Percentiles rank a stretch among this genome's conserved stretches.
Evolutionary conservation across 2,113 vertebrate species (phyloP).

Genomic region (Isichthys henryi): DNA sequence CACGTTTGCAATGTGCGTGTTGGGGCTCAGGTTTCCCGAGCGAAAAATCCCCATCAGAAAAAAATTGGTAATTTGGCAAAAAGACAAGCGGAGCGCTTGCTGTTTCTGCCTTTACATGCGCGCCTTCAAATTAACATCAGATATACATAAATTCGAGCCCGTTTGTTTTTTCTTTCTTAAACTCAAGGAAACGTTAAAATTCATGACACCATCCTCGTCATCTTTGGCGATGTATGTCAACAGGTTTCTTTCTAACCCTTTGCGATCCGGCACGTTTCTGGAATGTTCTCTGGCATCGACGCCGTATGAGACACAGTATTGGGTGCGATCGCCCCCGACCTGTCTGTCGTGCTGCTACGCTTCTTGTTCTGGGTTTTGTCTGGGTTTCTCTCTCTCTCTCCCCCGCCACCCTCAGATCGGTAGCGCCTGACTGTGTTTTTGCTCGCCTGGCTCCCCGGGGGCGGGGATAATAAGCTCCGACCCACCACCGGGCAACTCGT

Average conservation of each 20-base stretch:
- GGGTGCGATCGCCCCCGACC: neutral
- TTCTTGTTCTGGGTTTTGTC: slow-evolving; percentile 33
- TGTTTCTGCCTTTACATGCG: neutral
- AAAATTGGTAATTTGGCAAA: neutral
- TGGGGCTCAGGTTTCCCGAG: neutral
- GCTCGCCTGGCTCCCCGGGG: slow-evolving; percentile 27
- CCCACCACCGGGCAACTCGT: slow-evolving; percentile 33
- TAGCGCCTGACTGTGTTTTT: slow-evolving; percentile 17
- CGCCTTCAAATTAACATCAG: neutral
- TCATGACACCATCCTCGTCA: neutral
- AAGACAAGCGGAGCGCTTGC: neutral
- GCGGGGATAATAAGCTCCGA: slow-evolving; percentile 34
- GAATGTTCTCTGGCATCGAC: neutral
- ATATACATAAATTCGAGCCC: neutral
- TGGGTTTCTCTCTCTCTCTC: neutral
- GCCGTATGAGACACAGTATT: neutral
- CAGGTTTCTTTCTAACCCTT: neutral
- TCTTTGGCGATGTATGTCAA: neutral
- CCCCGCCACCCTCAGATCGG: neutral
- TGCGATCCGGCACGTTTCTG: neutral
- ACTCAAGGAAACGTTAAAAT: neutral
- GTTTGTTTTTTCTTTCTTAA: neutral
- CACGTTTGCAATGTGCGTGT: neutral
- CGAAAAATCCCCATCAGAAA: neutral
- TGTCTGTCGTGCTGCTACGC: no score